These are phyloP conservation scores for Pandion haliaetus DNA, from an alignment of 2,113 vertebrate genomes.

Conservation along the genomic window DNA sequence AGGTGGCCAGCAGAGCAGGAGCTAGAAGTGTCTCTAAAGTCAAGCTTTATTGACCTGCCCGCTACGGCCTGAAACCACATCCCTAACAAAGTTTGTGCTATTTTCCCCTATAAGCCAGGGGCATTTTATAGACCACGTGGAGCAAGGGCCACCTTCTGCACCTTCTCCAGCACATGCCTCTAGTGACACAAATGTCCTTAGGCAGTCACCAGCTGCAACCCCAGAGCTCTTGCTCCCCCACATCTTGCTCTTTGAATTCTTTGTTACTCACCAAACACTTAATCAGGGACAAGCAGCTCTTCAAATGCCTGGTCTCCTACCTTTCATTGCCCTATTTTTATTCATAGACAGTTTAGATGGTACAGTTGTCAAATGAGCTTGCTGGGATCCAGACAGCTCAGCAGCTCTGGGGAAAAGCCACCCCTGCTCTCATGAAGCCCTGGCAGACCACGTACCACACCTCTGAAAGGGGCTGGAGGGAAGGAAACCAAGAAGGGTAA, in stretches of 20 bases:
- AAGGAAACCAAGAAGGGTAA: neutral
- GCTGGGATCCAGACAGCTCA: neutral
- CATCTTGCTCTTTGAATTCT: neutral
- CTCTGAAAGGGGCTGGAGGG: neutral
- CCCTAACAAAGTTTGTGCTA: neutral
- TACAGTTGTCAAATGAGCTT: neutral
- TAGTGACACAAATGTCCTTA: neutral
- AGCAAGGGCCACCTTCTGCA: neutral
- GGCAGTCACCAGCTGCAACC: neutral
- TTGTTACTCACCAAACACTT: neutral
- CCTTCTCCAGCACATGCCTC: accelerated
- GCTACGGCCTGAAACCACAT: neutral
- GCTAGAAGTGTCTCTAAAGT: neutral
- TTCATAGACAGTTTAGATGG: neutral
- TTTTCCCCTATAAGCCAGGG: neutral
- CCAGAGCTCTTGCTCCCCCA: neutral
- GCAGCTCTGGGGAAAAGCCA: neutral
- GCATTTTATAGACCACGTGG: neutral
- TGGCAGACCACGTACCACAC: neutral
- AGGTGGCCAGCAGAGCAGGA: neutral
- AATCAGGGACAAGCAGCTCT: neutral
- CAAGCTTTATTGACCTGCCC: neutral
- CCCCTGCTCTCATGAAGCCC: neutral
- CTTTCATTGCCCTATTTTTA: neutral
- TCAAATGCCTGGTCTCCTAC: neutral